Base-by-base conservation (phyloP, 1,140 invertebrate genomes). In the Lucilia sericata region DNA sequence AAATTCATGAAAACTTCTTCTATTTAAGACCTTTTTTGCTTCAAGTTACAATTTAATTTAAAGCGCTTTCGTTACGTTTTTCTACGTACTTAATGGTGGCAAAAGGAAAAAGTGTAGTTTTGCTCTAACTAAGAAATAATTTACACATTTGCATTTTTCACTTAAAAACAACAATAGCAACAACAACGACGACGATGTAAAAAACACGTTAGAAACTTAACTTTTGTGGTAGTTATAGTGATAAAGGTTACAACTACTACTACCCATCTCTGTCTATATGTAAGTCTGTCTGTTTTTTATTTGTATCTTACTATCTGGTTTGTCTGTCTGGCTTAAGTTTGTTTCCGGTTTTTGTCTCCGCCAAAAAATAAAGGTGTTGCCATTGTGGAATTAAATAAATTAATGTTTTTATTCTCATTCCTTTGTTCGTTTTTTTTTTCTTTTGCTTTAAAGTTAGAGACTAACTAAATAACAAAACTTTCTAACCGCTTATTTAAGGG, bases 61-160 rank as follows among this genome's bases (percentile, higher is more conserved):
- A 76, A 76, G 36, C 74, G 25, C 34, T 76, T 34, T 34, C 36
- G 74, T 34, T 19, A 42, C 14, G 12, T 78, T 80, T 42, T 78
- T 42, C 36, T 17, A 36, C 12, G 25, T 60, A n/a, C 14, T 60
- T 60, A n/a, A 42, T 19, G 25, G 25, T 12, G 34, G 74, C 51
- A 55, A 13, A 55, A n/a, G 5, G 36, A 49, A 2, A 80, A 17
- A 17, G 34, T 36, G 14, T 12, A n/a, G 74, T 76, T 47, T 51
- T 49, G 51, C 36, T 78, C 36, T 49, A 80, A 51, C 9, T 80
- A 80, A 80, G 76, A 80, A 80, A 80, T 80, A 80, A 49, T 80
- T 80, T 80, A 49, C 76, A 80, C 76, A 80, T 80, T 80, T 80
- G 76, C 76, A 80, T 80, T 49, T 51, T 80, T 80, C n/a, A 70